Percentiles rank a stretch among this genome's conserved stretches.
Evolutionary conservation across 2,888 invertebrate species (phyloP).

Genomic region (Sipunculus nudus): DNA sequence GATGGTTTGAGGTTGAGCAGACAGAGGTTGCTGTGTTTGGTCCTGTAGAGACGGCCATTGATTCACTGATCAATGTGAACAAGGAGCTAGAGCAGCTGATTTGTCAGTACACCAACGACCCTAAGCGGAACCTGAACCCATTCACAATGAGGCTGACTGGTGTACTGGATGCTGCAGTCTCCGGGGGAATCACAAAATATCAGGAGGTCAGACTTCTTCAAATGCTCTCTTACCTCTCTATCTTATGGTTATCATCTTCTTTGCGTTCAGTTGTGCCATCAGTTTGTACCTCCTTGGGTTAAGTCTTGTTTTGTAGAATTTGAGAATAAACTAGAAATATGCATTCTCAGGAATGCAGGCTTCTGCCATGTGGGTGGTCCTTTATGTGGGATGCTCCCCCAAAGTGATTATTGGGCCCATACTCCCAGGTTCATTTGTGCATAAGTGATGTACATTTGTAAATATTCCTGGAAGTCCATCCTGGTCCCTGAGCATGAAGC

Average conservation of each 20-base stretch:
- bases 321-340: not conserved
- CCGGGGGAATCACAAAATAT: conserved; percentile 63
- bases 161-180: conserved; percentile 59
- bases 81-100: conserved; percentile 75
- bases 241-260: not conserved
- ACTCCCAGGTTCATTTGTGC: no score
- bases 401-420: no score
- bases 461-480: no score
- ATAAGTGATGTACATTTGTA: no score
- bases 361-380: no score
- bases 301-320: not conserved
- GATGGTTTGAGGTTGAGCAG: conserved; percentile 73
- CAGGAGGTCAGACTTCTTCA: conserved; percentile 52
- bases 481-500: no score
- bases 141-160: conserved; percentile 61
- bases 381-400: no score
- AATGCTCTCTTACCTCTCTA: not conserved
- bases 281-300: not conserved
- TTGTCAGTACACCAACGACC: conserved; percentile 75
- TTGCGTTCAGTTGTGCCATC: not conserved
- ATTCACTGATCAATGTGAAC: conserved; percentile 51
- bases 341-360: no score
- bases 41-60: conserved; percentile 59
- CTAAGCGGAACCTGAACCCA: conserved; percentile 67
- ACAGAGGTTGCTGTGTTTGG: conserved; percentile 80